phyloP scores from a whole-genome alignment of 2,113 vertebrate genomes.

The Cottus gobio region DNA sequence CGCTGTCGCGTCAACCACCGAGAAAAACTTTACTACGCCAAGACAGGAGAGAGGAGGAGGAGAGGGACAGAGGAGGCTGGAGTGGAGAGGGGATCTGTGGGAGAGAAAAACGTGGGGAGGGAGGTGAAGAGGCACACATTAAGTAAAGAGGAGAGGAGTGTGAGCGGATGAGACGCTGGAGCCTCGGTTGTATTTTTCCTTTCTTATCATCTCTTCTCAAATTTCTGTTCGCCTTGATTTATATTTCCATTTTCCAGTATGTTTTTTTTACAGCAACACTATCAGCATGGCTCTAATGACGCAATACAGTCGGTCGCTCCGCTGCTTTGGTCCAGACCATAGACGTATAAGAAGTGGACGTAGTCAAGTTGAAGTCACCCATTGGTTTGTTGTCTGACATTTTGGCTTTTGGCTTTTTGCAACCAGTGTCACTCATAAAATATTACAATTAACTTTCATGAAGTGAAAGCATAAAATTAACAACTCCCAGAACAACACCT shows the following conservation, averaged over 20 bases:
- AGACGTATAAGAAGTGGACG: neutral
- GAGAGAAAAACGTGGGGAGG: conserved; percentile 26
- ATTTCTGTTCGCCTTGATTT: neutral
- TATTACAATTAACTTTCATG: too few relatives aligned
- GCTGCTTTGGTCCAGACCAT: neutral
- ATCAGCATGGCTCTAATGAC: neutral
- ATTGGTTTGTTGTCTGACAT: neutral
- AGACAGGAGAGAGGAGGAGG: conserved; percentile 72
- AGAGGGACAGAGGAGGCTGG: conserved; percentile 67
- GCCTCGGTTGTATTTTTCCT: neutral
- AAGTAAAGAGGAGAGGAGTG: conserved; percentile 38
- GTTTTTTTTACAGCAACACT: neutral
- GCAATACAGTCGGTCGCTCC: neutral
- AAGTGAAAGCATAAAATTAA: neutral
- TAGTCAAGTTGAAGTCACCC: neutral
- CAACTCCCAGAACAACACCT: neutral
- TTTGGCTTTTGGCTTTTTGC: neutral
- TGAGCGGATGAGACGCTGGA: conserved; percentile 2
- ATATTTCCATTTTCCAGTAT: neutral
- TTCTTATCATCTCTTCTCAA: neutral
- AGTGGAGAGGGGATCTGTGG: conserved; percentile 25
- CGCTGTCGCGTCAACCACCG: conserved; percentile 80
- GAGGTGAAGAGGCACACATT: conserved; percentile 32
- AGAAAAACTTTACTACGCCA: conserved; percentile 80
- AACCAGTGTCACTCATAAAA: neutral